Base-by-base conservation (phyloP, 1,140 invertebrate genomes). In the Zophobas atratus region DNA sequence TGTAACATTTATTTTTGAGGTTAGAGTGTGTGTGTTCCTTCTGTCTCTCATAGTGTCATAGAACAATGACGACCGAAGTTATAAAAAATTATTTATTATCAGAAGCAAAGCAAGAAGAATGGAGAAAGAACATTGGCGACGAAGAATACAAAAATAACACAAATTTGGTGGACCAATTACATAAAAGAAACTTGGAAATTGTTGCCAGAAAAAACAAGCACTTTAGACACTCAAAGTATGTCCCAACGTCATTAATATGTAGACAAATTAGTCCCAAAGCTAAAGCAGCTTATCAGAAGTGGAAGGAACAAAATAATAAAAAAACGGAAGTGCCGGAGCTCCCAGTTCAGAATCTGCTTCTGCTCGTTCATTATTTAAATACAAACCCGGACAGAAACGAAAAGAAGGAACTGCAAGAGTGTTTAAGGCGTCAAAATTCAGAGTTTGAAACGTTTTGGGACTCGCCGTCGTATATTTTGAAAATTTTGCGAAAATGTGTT, bases 401-500 rank as follows among this genome's bases (percentile, higher is more conserved):
- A 2, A 20, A 32, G 43, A 43, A 20, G 33, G 5, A 67, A 43
- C n/a, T 32, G 41, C 6, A 43, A 4, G 49, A 70, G 2, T 77
- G 75, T 43, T 71, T 70, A 67, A 34, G n/a, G 41, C 63, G 38
- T 1, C 67, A 70, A 56, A 63, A 6, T 33, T 57, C 33, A 6
- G 1, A 53, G n/a, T 57, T 34, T 56, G 63, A 56, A 2, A 36
- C 56, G 5, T 70, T 77, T 41, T 79, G 78, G 78, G 77, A 71
- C 8, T 77, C 78, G n/a, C 78, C 78, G 1, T 72, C 70, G 32
- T 48, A 34, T 20, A 79, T 79, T 63, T 75, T 80, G 20, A 77
- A 48, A 38, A 39, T 75, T 49, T 56, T 78, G 48, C 75, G 72
- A 55, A 48, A 78, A 34, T 76, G 49, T 41, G 49, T 80, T 51